Evolutionary conservation across 2,113 vertebrate genomes (phyloP), one percentile per base, ranked within the genome.

Genomic region (Scytalopus superciliaris): DNA sequence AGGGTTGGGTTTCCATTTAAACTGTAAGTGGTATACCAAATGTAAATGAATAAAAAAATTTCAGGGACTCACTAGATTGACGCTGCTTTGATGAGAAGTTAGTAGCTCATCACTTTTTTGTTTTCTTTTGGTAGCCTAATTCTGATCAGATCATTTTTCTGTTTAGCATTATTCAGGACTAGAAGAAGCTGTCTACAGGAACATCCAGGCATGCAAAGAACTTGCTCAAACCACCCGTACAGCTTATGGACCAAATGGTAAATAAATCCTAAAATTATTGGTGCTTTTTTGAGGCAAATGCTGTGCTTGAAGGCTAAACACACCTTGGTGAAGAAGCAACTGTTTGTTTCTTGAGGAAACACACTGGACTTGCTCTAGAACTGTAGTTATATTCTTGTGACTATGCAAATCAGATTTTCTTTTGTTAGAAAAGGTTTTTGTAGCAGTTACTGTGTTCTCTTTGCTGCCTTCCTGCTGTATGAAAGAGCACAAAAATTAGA

Each of bases 151-250:
- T 79, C 0, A 0, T 45, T 59, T 76, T 72, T 64, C 33, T 70
- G 12, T 93, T 80, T 87, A 99, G 99, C 99, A 99, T 97, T 99
- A 98, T 97, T 99, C 99, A 63, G 99, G 99, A 52, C 97, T 99
- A 73, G 99, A 99, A 93, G 99, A 99, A 82, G 99, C 99, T 33
- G 99, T 99, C 19, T 99, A 97, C 52, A 98, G 99, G 69, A 99
- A 99, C 89, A 99, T 99, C 96, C 98, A 98, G 91, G 99, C 99
- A 35, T 99, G 99, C 84, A 99, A 99, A 93, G 99, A 99, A 77
- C 98, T 99, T 89, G 98, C 99, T 52, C 99, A 99, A 81, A 99
- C 99, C 19, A 99, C 99, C 49, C 99, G 99, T 69, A 99, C 99
- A 28, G 99, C 99, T 18, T 99, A 99, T 77, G 99, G 99, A 90